Conservation (phyloP, 2,113 vertebrate genomes). For the Heterotilapia buettikoferi region DNA sequence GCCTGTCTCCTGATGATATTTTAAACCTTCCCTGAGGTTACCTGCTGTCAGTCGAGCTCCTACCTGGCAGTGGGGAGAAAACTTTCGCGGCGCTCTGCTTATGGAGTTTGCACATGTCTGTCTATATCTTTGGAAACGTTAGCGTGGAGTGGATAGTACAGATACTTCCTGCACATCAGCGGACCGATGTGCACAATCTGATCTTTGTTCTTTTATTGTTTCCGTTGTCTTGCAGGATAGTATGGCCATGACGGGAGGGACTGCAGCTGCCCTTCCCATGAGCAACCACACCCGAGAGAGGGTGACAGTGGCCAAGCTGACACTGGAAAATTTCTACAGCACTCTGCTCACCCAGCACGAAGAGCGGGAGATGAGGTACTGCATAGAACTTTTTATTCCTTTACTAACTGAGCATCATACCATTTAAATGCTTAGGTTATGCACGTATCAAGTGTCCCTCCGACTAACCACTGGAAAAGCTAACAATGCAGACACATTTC, state of each 20-base stretch:
- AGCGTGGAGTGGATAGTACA: background rate
- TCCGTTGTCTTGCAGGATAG: constrained; percentile 69
- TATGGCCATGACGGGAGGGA: constrained; percentile 95
- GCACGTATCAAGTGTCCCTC: background rate
- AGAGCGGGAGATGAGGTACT: constrained; percentile 93
- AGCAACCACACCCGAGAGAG: constrained; percentile 98
- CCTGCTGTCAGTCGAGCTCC: background rate
- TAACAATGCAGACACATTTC: background rate
- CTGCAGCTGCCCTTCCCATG: constrained; percentile 88
- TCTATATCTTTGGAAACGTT: background rate
- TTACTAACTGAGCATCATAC: background rate
- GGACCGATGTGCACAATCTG: background rate
- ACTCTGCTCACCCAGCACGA: constrained; percentile 96
- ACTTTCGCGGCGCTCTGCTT: background rate
- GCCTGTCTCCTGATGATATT: background rate
- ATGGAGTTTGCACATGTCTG: background rate
- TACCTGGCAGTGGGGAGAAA: background rate
- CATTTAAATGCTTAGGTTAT: background rate
- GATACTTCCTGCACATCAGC: background rate
- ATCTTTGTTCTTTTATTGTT: background rate
- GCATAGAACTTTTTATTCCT: background rate
- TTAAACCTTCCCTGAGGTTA: background rate
- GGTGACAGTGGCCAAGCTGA: constrained; percentile 97
- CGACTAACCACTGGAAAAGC: background rate
- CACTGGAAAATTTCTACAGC: constrained; percentile 98